Evolutionary conservation across 35 echinoderm and acorn worm genomes (phyloP).

Genomic region (Ophiothrix spiculata): DNA sequence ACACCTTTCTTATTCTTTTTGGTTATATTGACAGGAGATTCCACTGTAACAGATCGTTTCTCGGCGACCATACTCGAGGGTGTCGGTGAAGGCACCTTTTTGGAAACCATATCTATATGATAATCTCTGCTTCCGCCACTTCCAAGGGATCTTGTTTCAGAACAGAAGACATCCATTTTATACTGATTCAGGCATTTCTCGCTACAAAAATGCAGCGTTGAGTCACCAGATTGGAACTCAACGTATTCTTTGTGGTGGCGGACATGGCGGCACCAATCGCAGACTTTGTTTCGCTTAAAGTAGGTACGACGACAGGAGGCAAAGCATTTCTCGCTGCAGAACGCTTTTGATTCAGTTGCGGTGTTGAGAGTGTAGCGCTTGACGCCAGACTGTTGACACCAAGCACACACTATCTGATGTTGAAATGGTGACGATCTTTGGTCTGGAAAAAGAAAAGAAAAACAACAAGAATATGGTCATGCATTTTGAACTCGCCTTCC

Average conservation of each 20-base stretch:
- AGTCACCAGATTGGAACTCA: constrained; percentile 31
- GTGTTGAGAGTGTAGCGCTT: constrained; percentile 97
- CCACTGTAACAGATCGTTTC: background rate
- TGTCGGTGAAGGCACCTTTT: background rate
- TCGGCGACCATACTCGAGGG: background rate
- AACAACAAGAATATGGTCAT: background rate
- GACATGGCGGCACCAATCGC: constrained; percentile 79
- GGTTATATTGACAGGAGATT: background rate
- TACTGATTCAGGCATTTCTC: constrained; percentile 71
- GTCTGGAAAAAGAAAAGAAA: background rate
- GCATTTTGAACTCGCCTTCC: no score
- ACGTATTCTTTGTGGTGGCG: constrained; percentile 66
- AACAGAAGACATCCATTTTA: constrained; percentile 55
- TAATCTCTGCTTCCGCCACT: background rate
- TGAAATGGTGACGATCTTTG: constrained; percentile 6
- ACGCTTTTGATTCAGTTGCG: constrained; percentile 70
- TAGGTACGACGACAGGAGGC: constrained; percentile 69
- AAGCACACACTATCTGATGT: constrained; percentile 77
- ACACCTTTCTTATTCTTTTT: background rate
- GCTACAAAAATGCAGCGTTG: constrained; percentile 81
- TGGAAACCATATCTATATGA: background rate
- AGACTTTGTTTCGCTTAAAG: constrained; percentile 74
- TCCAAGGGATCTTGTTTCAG: constrained; percentile 24
- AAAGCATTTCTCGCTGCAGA: constrained; percentile 98
- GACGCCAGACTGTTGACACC: constrained; percentile 78